phyloP scores from a whole-genome alignment of 2,888 invertebrate genomes.

The Tinea trinotella region DNA sequence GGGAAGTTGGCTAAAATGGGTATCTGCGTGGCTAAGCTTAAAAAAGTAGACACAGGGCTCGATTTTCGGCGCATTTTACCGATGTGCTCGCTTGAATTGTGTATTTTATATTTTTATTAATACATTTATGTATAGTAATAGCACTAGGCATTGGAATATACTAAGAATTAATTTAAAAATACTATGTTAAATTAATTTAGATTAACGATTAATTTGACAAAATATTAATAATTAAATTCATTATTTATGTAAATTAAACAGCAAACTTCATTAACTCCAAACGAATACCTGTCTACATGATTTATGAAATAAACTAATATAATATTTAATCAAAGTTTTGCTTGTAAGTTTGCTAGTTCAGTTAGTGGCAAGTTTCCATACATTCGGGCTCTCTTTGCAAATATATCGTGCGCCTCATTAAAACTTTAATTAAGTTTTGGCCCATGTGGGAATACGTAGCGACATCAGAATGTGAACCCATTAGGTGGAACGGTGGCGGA shows the following conservation, averaged over 20 bases:
- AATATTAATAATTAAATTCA: background rate
- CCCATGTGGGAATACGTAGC: slow-evolving; percentile 33
- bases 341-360: background rate
- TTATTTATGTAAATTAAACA: background rate
- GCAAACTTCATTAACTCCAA: background rate
- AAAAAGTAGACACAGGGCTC: no score
- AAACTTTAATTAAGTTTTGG: slow-evolving; percentile 63
- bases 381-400: slow-evolving; percentile 18
- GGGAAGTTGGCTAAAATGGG: no score
- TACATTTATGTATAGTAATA: no score
- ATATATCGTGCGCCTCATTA: slow-evolving; percentile 46
- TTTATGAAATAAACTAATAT: slow-evolving; percentile 18
- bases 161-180: no score
- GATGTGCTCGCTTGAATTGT: no score
- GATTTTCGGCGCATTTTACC: no score
- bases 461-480: slow-evolving; percentile 14
- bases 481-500: background rate
- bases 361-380: slow-evolving; percentile 12
- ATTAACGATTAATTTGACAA: background rate
- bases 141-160: no score
- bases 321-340: slow-evolving; percentile 19
- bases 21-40: no score
- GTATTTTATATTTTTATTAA: no score
- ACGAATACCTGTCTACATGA: slow-evolving; percentile 3
- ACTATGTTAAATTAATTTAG: no score